A percentile compares a stretch with the other conserved stretches of the same genome.
Evolutionary conservation across 2,113 vertebrate species (phyloP).

Genomic region (Ochotona princeps): DNA sequence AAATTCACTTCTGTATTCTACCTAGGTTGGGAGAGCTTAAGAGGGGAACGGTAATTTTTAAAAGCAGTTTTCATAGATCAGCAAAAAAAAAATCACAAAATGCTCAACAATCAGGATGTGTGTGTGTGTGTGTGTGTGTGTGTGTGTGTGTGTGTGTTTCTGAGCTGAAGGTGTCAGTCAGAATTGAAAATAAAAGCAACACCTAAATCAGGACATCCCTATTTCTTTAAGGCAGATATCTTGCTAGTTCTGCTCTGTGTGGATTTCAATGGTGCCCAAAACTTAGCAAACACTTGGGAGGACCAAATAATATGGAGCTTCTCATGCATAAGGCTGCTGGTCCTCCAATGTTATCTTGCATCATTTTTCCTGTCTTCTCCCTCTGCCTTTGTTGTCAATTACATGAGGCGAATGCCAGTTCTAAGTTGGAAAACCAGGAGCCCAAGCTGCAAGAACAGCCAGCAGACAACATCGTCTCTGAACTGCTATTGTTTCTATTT

Average conservation of each 20-base stretch:
- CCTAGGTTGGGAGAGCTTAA: conserved; percentile 78
- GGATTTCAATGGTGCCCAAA: conserved; percentile 80
- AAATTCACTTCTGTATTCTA: conserved; percentile 80
- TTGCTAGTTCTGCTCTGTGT: conserved; percentile 76
- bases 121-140: neutral
- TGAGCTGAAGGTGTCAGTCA: conserved; percentile 83
- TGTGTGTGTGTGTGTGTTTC: conserved; percentile 23
- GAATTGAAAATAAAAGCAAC: conserved; percentile 82
- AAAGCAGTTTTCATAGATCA: conserved; percentile 79
- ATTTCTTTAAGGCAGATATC: conserved; percentile 77
- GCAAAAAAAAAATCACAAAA: conserved; percentile 75
- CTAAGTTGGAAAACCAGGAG: conserved; percentile 86
- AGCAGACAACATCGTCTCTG: conserved; percentile 87
- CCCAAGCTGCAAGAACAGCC: conserved; percentile 84
- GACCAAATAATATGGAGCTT: conserved; percentile 72
- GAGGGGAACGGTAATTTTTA: conserved; percentile 74
- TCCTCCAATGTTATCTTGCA: conserved; percentile 84
- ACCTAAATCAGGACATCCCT: conserved; percentile 81
- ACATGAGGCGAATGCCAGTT: conserved; percentile 84
- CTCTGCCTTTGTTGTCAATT: conserved; percentile 86
- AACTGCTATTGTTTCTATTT: conserved; percentile 92
- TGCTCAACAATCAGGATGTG: conserved; percentile 80
- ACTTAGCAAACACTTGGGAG: conserved; percentile 68
- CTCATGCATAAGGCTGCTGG: conserved; percentile 81
- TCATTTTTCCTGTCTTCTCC: conserved; percentile 79